Evolutionary conservation across 1,140 invertebrate species (phyloP), one percentile per base, ranked within the genome.

Genomic region (Aleiodes sp.): DNA sequence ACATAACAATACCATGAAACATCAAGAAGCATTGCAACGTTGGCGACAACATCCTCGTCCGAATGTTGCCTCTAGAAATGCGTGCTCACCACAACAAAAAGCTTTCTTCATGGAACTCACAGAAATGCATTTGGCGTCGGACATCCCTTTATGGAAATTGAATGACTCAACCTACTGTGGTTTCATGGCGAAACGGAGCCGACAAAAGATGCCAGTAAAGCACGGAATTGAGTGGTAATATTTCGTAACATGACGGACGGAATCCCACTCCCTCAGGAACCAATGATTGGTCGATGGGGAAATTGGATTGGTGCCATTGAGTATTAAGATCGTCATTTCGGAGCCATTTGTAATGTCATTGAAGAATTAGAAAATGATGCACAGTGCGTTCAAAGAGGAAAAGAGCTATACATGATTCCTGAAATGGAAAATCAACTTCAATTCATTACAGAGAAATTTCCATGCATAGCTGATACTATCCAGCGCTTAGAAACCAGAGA

Each of bases 211-310:
- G 33, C 10, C 73, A 8, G 0, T 1, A 68, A 61, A 16, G 35
- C 56, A 0, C 57, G 35, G 46, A 46, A 0, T 1, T 57, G 84
- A 46, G 63, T 77, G 10, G 8, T 75, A 65, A 46, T 72, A 10
- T 86, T 78, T 68, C 80, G 75, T 68, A 72, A 78, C 69, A 71
- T 69, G 60, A 62, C 75, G 26, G 77, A 81, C 57, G 72, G 78
- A 59, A 28, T 83, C 29, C 64, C 76, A 31, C 72, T 86, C 31
- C 80, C 80, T 59, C 82, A 80, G 64, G 70, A 81, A 71, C 82
- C 80, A 67, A 73, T 81, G 37, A 19, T 83, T 43, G 84, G 82
- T 33, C 70, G 82, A 14, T 86, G 81, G 82, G 80, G 80, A 66
- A 85, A 81, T 12, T 85, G 81, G 84, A 61, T 84, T 12, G 69